phyloP scores from a whole-genome alignment of 2,888 invertebrate genomes.

The Pterostichus madidus region DNA sequence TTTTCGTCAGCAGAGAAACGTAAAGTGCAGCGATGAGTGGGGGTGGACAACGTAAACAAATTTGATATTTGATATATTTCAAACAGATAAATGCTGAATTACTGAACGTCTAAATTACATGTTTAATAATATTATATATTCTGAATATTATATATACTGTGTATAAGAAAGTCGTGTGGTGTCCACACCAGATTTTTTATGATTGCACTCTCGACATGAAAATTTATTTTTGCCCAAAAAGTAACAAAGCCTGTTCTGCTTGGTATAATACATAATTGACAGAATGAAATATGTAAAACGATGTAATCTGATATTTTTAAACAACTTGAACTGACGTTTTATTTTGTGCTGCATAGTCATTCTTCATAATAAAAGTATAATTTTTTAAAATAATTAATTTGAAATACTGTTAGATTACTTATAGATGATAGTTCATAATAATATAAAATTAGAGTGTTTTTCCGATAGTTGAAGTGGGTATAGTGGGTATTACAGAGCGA shows the following conservation, averaged over 20 bases:
- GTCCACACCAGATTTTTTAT: too few species aligned
- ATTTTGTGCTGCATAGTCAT: background rate
- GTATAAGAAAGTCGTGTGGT: too few species aligned
- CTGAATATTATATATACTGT: background rate
- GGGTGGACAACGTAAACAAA: too few species aligned
- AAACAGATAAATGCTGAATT: too few species aligned
- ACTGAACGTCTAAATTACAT: too few species aligned
- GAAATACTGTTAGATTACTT: constrained; percentile 40
- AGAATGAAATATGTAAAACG: constrained; percentile 47
- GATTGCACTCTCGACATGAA: constrained; percentile 18
- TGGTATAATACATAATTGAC: constrained; percentile 19
- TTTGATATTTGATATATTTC: too few species aligned
- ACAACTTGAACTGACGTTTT: background rate
- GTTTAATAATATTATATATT: too few species aligned
- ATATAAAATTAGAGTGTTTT: constrained; percentile 47
- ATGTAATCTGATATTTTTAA: constrained; percentile 46
- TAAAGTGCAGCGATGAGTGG: background rate
- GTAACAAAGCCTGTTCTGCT: constrained; percentile 16
- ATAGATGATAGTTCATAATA: constrained; percentile 43
- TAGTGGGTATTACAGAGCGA: background rate
- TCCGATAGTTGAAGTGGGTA: background rate
- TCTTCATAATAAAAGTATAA: constrained; percentile 1
- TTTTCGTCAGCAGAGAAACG: constrained; percentile 31
- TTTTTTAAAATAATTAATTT: constrained; percentile 27
- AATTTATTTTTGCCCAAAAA: constrained; percentile 43